Conservation (phyloP, 2,113 vertebrate genomes). For the Syngnathoides biaculeatus region DNA sequence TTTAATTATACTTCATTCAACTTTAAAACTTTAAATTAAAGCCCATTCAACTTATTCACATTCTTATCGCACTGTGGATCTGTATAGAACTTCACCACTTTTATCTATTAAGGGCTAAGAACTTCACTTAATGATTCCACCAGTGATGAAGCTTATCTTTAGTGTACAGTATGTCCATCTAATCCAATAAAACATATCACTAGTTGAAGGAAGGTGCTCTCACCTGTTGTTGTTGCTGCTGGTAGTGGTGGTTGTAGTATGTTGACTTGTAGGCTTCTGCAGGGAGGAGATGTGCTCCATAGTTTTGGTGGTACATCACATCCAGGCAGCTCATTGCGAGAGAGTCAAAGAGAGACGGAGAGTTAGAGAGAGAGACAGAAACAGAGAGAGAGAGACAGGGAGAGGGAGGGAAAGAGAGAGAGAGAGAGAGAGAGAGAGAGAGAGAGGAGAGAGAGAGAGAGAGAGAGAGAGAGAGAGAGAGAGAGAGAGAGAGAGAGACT, state of each 20-base stretch:
- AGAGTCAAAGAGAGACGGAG: conserved; percentile 5
- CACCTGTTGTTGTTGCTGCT: conserved; percentile 77
- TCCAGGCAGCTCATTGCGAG: conserved; percentile 91
- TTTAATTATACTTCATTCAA: not conserved
- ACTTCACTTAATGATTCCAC: not conserved
- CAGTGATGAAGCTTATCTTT: not conserved
- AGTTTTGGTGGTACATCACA: conserved; percentile 89
- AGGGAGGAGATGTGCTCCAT: conserved; percentile 83
- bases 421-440: conserved; percentile 20
- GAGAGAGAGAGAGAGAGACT: conserved; percentile 19
- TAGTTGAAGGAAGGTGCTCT: conserved; percentile 34
- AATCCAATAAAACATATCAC: not conserved
- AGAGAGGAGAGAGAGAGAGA: too few species aligned
- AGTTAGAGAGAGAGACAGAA: too few species aligned
- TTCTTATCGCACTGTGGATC: not conserved
- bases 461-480: too few species aligned
- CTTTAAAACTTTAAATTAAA: too few species aligned
- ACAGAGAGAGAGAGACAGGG: conserved; percentile 18
- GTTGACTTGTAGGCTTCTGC: conserved; percentile 78
- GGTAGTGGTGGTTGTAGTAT: conserved; percentile 74
- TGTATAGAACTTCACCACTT: not conserved
- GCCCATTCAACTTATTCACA: not conserved
- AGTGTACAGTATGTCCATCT: not conserved
- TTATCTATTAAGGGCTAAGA: not conserved
- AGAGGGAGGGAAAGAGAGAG: too few species aligned